Conservation (phyloP, 2,113 vertebrate genomes). For the Siphamia tubifer region DNA sequence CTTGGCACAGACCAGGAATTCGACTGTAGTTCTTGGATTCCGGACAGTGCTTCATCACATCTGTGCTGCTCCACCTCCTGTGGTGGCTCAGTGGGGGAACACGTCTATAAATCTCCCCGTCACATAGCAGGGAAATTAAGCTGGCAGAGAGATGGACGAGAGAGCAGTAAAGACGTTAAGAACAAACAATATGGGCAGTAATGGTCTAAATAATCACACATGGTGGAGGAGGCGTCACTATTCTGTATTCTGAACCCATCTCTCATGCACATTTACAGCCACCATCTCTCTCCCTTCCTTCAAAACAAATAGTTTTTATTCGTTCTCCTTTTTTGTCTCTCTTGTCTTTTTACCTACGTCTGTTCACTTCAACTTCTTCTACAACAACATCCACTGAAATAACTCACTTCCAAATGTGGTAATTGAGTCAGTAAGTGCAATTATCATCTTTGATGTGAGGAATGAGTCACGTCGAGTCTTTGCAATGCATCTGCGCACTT, state of each 20-base stretch:
- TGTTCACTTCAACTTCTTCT: background rate
- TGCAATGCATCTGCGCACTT: conserved; percentile 41
- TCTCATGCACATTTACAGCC: background rate
- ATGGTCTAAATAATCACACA: conserved; percentile 61
- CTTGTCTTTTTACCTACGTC: background rate
- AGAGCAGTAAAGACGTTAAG: conserved; percentile 40
- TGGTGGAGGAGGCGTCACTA: conserved; percentile 33
- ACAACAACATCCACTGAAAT: conserved; percentile 20
- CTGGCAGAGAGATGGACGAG: conserved; percentile 60
- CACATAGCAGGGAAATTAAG: conserved; percentile 60
- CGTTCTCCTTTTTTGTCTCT: background rate
- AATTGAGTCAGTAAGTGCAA: conserved; percentile 50
- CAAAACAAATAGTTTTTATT: too few relatives aligned
- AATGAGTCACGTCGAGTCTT: conserved; percentile 56
- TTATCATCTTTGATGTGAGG: conserved; percentile 44
- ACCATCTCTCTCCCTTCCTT: background rate
- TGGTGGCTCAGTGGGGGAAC: conserved; percentile 47
- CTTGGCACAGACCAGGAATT: conserved; percentile 47
- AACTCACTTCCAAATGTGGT: conserved; percentile 40
- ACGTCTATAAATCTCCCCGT: conserved; percentile 72
- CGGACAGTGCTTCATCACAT: conserved; percentile 65
- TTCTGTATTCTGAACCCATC: conserved; percentile 16
- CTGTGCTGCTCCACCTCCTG: conserved; percentile 62
- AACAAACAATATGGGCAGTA: conserved; percentile 40
- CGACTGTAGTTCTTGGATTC: conserved; percentile 58